These are phyloP conservation scores for Leucozona laternaria DNA, from an alignment of 2,888 invertebrate genomes.

Conservation along the genomic window DNA sequence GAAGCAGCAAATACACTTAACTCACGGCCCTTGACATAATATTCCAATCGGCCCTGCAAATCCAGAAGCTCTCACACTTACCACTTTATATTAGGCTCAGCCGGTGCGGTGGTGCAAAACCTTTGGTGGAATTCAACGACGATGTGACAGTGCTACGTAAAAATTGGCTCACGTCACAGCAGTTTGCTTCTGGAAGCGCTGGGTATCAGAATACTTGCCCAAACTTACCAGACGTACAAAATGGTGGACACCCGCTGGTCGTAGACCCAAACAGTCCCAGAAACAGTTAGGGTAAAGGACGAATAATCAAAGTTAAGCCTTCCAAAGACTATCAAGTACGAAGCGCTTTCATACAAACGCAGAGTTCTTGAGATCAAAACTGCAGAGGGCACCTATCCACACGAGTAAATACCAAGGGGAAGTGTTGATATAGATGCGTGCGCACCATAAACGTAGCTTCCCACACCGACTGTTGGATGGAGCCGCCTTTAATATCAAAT, in stretches of 20 bases:
- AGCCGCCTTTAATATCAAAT: too few relatives aligned
- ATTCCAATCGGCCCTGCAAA: neutral
- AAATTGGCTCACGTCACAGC: constrained; percentile 13
- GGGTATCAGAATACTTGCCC: constrained; percentile 14
- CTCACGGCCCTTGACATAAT: neutral
- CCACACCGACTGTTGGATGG: too few relatives aligned
- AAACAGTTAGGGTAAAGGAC: neutral
- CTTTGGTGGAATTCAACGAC: neutral
- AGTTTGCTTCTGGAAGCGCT: constrained; percentile 30
- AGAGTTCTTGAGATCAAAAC: too few relatives aligned
- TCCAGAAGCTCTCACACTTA: neutral
- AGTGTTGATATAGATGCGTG: too few relatives aligned
- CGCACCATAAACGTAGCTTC: too few relatives aligned
- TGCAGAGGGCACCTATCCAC: too few relatives aligned
- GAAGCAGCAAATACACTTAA: neutral
- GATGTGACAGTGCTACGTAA: neutral
- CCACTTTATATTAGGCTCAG: neutral
- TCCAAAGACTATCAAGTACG: neutral
- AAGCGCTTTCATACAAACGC: neutral
- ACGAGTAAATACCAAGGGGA: too few relatives aligned
- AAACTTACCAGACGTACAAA: neutral
- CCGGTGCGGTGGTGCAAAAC: neutral
- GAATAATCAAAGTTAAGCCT: neutral
- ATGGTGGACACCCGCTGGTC: neutral
- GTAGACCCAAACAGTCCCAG: neutral